Conservation (phyloP, 1,140 invertebrate genomes). For the Zaprionus vittiger region DNA sequence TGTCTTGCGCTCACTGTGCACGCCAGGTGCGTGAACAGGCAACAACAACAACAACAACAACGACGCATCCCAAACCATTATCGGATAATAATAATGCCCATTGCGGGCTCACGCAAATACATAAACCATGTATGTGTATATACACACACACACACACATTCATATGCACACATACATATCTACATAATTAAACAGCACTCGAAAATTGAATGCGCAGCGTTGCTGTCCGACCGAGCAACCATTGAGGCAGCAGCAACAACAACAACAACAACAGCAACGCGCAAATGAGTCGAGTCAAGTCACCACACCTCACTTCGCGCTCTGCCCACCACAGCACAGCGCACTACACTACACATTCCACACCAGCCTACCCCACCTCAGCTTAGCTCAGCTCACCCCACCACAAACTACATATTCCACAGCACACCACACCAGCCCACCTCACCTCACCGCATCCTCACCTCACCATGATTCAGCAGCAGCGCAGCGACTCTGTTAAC, state of each 20-base stretch:
- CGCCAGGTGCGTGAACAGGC: constrained; percentile 37
- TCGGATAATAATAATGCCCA: constrained; percentile 41
- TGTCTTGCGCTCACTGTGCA: not conserved
- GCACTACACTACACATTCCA: not conserved
- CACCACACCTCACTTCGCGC: not conserved
- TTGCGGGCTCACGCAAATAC: constrained; percentile 13
- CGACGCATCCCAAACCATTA: constrained; percentile 39
- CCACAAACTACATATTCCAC: not conserved
- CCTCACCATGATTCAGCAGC: not conserved
- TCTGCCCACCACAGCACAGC: not conserved
- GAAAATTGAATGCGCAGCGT: constrained; percentile 40
- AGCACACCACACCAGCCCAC: not conserved
- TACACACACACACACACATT: constrained; percentile 3
- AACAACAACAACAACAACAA: constrained; percentile 15
- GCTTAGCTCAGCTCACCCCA: not conserved
- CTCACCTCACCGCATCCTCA: not conserved
- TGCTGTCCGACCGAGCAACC: constrained; percentile 1
- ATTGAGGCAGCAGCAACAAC: constrained; percentile 10
- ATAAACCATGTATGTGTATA: not conserved
- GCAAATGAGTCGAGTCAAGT: constrained; percentile 4
- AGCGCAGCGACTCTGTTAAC: not conserved
- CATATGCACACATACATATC: constrained; percentile 20
- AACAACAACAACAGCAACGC: constrained; percentile 23
- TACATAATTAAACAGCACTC: constrained; percentile 45
- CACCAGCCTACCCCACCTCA: not conserved